Base-by-base conservation (phyloP, 2,888 invertebrate genomes). In the Sussaba pulchella region DNA sequence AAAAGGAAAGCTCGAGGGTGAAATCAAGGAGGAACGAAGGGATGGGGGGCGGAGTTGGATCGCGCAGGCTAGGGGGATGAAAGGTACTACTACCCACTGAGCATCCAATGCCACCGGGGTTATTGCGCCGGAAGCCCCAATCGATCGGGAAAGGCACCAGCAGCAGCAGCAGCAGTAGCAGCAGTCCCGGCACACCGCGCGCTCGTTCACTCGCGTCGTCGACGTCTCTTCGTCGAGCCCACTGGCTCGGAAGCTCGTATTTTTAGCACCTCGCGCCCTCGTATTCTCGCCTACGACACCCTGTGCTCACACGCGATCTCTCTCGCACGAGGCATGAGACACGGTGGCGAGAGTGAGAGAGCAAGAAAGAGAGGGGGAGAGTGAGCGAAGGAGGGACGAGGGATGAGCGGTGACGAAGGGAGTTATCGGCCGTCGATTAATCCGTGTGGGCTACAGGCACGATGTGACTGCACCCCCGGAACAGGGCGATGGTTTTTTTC, bases 111-210 rank as follows among this genome's bases (percentile, higher is more conserved):
- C 76, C 78, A 50, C 50, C 43, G 78, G 73, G 84, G 80, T 83
- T 83, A 84, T 83, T 82, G 75, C 83, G 78, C 76, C 73, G 84
- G 81, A 80, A 78, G 81, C 47, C 73, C n/a, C 80, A 66, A 83
- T 84, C 83, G 84, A 83, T 83, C 81, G 74, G 73, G 41, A 64
- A 80, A 80, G 63, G 54, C 52, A 36, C 31, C 36, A 50, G 21
- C 64, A 50, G 19, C 50, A 57, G 10, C 31, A 6, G 31, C 31
- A 31, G 31, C 31, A 31, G 6, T 6, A 31, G 6, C 64, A 41
- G 21, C 50, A 31, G 10, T n/a, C n/a, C n/a, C n/a, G n/a, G n/a
- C n/a, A n/a, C 52, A 52, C 63, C 54, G 19, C 14, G 50, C 54
- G 69, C 67, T 59, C 54, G 54, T 52, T 79, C 72, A 61, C 71